Percentiles rank a stretch among this genome's conserved stretches.
Evolutionary conservation across 1,140 invertebrate species (phyloP).

Genomic region (Triops longicaudatus): DNA sequence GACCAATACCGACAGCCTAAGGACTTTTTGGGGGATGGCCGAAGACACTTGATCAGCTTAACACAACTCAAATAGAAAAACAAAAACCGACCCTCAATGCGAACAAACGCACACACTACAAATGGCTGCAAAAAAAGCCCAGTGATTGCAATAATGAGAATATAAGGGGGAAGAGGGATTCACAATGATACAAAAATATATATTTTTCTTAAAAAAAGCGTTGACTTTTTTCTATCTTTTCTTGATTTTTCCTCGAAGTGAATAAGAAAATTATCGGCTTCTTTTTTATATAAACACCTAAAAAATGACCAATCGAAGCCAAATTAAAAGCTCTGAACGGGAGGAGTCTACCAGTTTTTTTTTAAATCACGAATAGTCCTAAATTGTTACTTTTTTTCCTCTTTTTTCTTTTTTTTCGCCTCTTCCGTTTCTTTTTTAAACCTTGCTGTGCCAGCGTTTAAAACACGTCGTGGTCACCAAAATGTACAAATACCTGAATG

Average conservation of each 20-base stretch:
- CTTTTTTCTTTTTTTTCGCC: background rate
- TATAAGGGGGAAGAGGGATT: background rate
- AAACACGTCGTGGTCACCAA: background rate
- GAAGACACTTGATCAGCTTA: background rate
- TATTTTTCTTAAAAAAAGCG: background rate
- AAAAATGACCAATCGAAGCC: background rate
- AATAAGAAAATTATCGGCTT: background rate
- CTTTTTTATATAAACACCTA: background rate
- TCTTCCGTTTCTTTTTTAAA: background rate
- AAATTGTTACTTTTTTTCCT: background rate
- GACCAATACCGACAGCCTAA: background rate
- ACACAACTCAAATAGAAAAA: background rate
- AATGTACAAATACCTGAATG: background rate
- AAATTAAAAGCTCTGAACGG: background rate
- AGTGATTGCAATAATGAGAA: background rate
- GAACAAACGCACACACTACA: background rate
- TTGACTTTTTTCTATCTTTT: background rate
- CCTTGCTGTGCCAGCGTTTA: background rate
- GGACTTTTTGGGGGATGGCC: background rate
- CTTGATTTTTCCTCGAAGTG: background rate
- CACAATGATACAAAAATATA: slow-evolving; percentile 13
- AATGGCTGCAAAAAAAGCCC: background rate
- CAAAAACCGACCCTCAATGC: background rate
- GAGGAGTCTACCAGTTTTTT: background rate
- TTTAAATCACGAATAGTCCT: background rate